Evolutionary conservation across 2,888 invertebrate species (phyloP).

Genomic region (Campoplex capitator): DNA sequence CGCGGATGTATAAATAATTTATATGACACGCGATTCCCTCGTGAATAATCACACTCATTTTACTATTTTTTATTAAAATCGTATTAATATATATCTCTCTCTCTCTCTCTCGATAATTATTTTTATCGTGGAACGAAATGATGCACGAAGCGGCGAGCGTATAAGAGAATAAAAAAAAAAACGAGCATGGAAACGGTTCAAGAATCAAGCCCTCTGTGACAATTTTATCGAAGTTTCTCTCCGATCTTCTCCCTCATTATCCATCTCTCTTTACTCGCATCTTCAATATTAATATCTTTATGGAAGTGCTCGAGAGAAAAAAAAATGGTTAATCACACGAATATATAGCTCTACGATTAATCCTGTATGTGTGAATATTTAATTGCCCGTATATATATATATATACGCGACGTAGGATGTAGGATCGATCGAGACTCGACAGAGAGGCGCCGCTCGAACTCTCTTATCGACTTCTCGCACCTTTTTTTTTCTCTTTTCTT

Average conservation of each 20-base stretch:
- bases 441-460: constrained; percentile 38
- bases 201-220: constrained; percentile 17
- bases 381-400: constrained; percentile 7
- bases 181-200: neutral
- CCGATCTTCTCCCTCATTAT: constrained; percentile 6
- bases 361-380: neutral
- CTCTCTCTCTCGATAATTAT: neutral
- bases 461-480: constrained; percentile 8
- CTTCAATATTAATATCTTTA: neutral
- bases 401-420: neutral
- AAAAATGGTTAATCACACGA: neutral
- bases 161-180: neutral
- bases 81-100: neutral
- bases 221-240: constrained; percentile 43
- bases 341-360: neutral
- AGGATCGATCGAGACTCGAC: constrained; percentile 28
- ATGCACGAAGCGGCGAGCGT: neutral
- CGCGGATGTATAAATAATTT: neutral
- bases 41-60: constrained; percentile 2
- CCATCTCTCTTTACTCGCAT: constrained; percentile 36
- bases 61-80: neutral
- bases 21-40: constrained; percentile 23
- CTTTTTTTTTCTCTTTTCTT: neutral
- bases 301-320: neutral
- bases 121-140: constrained; percentile 2